Base-by-base conservation (phyloP, 2,888 invertebrate genomes). In the Synanthedon vespiformis region DNA sequence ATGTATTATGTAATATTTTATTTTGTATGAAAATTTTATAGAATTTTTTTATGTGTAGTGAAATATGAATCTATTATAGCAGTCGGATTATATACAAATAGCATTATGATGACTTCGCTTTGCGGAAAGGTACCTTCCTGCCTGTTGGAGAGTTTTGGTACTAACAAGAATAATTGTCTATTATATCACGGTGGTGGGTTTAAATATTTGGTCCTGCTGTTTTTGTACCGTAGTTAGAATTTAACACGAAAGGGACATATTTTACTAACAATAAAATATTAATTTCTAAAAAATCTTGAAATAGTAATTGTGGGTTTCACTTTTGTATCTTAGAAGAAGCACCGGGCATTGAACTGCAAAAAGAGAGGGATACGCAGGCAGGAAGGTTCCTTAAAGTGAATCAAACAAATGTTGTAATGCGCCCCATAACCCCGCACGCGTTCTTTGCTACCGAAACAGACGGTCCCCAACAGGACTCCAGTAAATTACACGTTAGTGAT, bases 381-480 rank as follows among this genome's bases (percentile, higher is more conserved):
- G 91, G 90, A 91, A 91, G 91, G 90, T 90, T 90, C 82, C 77
- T 80, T 77, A 80, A 74, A 72, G 74, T 75, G 76, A 80, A 80
- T 72, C 66, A 81, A 70, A 72, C 70, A 69, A 80, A 77, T 80
- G 78, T 68, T 67, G 65, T 76, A 73, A 70, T 74, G 73, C 77
- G 69, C 74, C 79, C 81, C 69, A 70, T 69, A 65, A 72, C 78
- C 73, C 75, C 82, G 75, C 79, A 80, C 79, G 74, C 73, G 67
- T 66, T 74, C 68, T 68, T 67, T 66, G 61, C 64, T 61, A 58
- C 66, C 66, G 68, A 68, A 56, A 57, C 61, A 57, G 60, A 60
- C 53, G 62, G 70, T 56, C 50, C 54, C 62, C 59, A 64, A 54
- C 67, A 55, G 48, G 55, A 58, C 54, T 51, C 55, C 48, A 61